These are phyloP conservation scores for Mus musculus DNA, from an alignment of 2,113 vertebrate genomes.

Conservation along the genomic window DNA sequence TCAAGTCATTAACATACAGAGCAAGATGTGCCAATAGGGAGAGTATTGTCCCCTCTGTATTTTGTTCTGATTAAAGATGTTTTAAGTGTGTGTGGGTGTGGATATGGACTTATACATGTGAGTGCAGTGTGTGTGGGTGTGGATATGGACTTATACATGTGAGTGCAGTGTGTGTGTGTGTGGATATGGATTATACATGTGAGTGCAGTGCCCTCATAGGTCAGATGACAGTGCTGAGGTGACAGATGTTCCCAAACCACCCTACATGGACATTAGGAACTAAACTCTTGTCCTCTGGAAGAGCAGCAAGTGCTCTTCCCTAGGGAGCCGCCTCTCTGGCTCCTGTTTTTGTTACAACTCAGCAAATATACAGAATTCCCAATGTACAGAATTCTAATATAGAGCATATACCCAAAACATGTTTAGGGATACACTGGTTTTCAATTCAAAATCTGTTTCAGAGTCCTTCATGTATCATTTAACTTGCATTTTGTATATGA, in stretches of 20 bases:
- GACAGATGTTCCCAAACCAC: background rate
- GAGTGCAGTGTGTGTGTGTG: background rate
- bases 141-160: too few relatives aligned
- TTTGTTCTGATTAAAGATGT: background rate
- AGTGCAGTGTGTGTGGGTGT: background rate
- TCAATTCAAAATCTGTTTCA: constrained; percentile 53
- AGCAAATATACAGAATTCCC: background rate
- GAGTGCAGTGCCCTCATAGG: background rate
- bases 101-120: too few relatives aligned
- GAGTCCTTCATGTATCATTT: background rate
- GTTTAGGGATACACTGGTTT: constrained; percentile 31
- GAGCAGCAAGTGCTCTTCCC: background rate
- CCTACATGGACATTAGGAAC: background rate
- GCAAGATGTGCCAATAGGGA: background rate
- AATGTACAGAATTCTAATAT: constrained; percentile 28
- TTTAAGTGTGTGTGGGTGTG: background rate
- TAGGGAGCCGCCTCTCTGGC: too few relatives aligned
- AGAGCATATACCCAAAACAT: constrained; percentile 23
- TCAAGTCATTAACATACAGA: background rate
- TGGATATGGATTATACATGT: background rate
- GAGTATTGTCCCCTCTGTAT: background rate
- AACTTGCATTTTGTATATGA: constrained; percentile 29
- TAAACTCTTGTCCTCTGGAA: background rate
- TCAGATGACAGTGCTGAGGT: background rate
- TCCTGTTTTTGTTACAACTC: background rate